Base-by-base conservation (phyloP, 1,140 invertebrate species). In the Zaprionus nigranus region DNA sequence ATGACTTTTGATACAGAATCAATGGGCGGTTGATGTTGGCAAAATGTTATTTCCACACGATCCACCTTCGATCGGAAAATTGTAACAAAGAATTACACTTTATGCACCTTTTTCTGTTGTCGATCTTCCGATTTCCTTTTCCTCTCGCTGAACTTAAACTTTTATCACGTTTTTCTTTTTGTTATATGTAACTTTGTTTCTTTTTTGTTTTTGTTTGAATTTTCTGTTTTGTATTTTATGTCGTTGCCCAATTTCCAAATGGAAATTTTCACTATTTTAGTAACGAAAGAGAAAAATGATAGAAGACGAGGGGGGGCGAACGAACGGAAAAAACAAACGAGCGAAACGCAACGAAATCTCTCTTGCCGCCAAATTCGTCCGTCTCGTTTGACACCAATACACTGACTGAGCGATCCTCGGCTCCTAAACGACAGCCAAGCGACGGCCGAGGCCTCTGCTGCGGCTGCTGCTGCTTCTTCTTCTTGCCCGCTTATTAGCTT, bases 321-420 rank as follows among this genome's bases (percentile, higher is more conserved):
- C 59, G 74, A 78, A 67, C 66, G 59, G 63, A 36, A 57, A 67
- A 78, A 64, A 51, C 46, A 66, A 82, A 51, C 74, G 72, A 69
- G 62, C 72, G 77, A 79, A 84, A 78, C 71, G 80, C 63, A 76
- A 75, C 66, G 65, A 66, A 82, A 75, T 65, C 78, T 80, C 81
- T 88, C 65, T 83, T 80, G 76, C 81, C 75, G 82, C 82, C 80
- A 82, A 79, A 79, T 86, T 86, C 82, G 84, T 88, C 84, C 84
- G 84, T 87, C 81, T 81, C 78, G 84, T 61, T 88, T 87, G 84
- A 84, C 78, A 78, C 84, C 80, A 87, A 87, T 84, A 81, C 75
- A 74, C 34, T 80, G 84, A 84, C 75, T 83, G 82, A 81, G 70
- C 81, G 81, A 88, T 90, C 86, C 86, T 90, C 85, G 79, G 81